These are phyloP conservation scores for Hystrix cristata DNA, from an alignment of 2,113 vertebrate species.

Conservation along the genomic window DNA sequence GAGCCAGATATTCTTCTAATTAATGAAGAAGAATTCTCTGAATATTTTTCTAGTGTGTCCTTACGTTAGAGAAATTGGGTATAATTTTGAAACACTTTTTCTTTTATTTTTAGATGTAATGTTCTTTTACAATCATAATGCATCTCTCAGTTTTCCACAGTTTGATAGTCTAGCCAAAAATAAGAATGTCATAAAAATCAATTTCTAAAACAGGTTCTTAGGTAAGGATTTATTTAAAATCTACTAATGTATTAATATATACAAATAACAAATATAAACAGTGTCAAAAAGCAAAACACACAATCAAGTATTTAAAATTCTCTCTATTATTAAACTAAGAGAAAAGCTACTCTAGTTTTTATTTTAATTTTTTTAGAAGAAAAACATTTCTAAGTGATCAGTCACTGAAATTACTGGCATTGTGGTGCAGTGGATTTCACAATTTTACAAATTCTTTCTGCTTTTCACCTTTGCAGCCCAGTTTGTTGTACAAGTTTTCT, in stretches of 20 bases:
- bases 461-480: background rate
- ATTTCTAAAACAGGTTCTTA: slow-evolving; percentile 84
- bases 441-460: slow-evolving; percentile 63
- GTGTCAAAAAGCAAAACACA: slow-evolving; percentile 88
- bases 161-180: slow-evolving; percentile 61
- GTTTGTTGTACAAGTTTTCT: slow-evolving; percentile 43
- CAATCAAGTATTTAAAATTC: slow-evolving; percentile 87
- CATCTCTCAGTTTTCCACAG: slow-evolving; percentile 22
- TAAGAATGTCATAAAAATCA: background rate
- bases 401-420: slow-evolving; percentile 67
- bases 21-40: too few species aligned
- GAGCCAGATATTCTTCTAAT: background rate
- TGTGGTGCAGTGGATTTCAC: slow-evolving; percentile 62
- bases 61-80: background rate
- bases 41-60: background rate
- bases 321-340: slow-evolving; percentile 85
- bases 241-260: slow-evolving; percentile 88
- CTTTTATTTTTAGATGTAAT: slow-evolving; percentile 46
- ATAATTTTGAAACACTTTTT: slow-evolving; percentile 57
- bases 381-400: slow-evolving; percentile 73
- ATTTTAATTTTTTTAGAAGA: slow-evolving; percentile 70
- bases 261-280: slow-evolving; percentile 88
- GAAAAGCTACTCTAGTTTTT: slow-evolving; percentile 78
- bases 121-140: slow-evolving; percentile 1
- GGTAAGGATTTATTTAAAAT: slow-evolving; percentile 88